Base-by-base conservation (phyloP, 2,888 invertebrate genomes). In the Amphipyra berbera region DNA sequence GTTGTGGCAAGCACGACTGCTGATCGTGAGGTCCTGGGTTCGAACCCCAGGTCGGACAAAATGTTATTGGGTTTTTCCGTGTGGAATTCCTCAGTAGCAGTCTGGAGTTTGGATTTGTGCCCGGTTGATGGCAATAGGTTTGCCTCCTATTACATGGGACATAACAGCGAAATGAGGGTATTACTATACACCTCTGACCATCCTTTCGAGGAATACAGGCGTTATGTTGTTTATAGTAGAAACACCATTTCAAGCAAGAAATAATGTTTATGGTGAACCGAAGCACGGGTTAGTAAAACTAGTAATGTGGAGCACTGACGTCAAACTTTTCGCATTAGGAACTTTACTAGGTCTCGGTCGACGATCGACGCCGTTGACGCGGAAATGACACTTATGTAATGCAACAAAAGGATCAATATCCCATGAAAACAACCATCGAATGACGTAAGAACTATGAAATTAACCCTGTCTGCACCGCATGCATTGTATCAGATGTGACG, bases 271-370 rank as follows among this genome's bases (percentile, higher is more conserved):
- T 78, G 71, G 68, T 70, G 73, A 77, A 65, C 61, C 58, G 40
- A 60, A 76, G 56, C 64, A 64, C 45, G 73, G 73, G 74, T 76
- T 71, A 74, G 60, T 60, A 62, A 66, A 69, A 66, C 79, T 61
- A 65, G 78, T 71, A 82, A 88, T 88, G 78, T 88, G 78, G 84
- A 82, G 58, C 83, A 82, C 73, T 92, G 92, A 93, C 94, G 93
- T 94, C 90, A 92, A 91, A 93, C 83, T 92, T 92, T 90, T 90
- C 88, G 83, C 88, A 90, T 91, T 91, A 90, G 84, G 78, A 85
- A 87, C 85, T 85, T 78, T 85, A 90, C 87, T 91, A 87, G 92
- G 92, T 92, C 91, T 92, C 86, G 93, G 93, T 90, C 92, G 88
- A 73, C 68, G 76, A 76, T 75, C 48, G 13, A 44, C 15, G 30